Base-by-base conservation (phyloP, 1,140 invertebrate genomes). In the Episyrphus balteatus region DNA sequence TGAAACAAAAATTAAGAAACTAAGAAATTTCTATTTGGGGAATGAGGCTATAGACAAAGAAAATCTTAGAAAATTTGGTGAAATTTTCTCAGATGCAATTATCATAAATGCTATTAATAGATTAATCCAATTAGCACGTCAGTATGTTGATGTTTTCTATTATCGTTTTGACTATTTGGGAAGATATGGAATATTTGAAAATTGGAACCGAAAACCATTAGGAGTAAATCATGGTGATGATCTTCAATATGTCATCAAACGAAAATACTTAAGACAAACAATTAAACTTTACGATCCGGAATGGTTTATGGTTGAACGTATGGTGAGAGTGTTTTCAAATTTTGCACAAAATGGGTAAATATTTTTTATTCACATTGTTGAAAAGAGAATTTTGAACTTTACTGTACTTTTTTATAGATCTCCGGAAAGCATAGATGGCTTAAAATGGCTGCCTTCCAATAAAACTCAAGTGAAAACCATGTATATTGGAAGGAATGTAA, bases 121-220 rank as follows among this genome's bases (percentile, higher is more conserved):
- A 41, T 55, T 60, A 8, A 58, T 58, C 2, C 67, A 73, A 49
- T 30, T 73, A 9, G 49, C 74, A 3, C 56, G 66, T 9, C 48
- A 63, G n/a, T 52, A 61, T 13, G 69, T 54, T 15, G 56, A 52
- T 10, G 65, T 73, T 6, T 75, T 70, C 48, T 73, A 70, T 39
- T 76, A 75, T 49, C 48, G 65, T 43, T 74, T 72, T 42, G 58
- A 59, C 31, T 64, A 64, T 30, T 44, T 64, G 10, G 61, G 61
- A 3, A 34, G 55, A 14, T 26, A 51, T 0, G 57, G 0, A 50
- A 0, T 47, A 46, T 9, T 54, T 53, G 2, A 52, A 50, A 0
- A 21, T 47, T n/a, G 31, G 10, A 18, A 53, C 0, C 34, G 51
- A 1, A 21, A 37, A 3, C 51, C 42, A 6, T 11, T 30, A 26